A percentile compares a stretch with the other conserved stretches of the same genome.
phyloP scores from a whole-genome alignment of 1,140 invertebrate species.

The Scaptomyza montana region DNA sequence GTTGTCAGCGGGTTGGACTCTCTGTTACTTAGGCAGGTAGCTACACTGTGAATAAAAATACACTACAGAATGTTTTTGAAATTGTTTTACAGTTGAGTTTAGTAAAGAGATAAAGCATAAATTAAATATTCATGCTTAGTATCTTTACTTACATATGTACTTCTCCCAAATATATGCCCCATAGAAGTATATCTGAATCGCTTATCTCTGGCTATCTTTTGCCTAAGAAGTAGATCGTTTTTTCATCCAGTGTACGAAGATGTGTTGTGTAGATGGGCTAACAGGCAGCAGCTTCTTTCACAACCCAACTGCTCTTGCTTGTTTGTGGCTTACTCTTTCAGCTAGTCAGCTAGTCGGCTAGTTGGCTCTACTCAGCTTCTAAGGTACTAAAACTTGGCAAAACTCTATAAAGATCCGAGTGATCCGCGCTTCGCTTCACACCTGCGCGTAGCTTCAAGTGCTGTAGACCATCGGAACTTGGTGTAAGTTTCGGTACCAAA shows the following conservation, averaged over 20 bases:
- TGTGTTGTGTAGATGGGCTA: slow-evolving; percentile 1
- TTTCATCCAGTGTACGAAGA: not conserved
- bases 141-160: too few species aligned
- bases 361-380: slow-evolving; percentile 17
- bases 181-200: too few species aligned
- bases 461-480: slow-evolving; percentile 42
- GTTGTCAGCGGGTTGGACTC: not conserved
- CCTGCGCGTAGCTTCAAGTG: slow-evolving; percentile 62
- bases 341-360: not conserved
- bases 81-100: too few species aligned
- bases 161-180: too few species aligned
- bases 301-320: slow-evolving; percentile 28
- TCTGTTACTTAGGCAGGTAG: not conserved
- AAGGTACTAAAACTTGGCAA: slow-evolving; percentile 18
- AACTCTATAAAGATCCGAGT: slow-evolving; percentile 75
- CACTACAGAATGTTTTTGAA: too few species aligned
- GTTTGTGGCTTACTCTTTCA: slow-evolving; percentile 15
- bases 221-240: not conserved
- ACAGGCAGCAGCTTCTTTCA: slow-evolving; percentile 32
- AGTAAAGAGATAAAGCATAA: too few species aligned
- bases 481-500: not conserved
- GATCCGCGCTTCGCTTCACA: slow-evolving; percentile 78
- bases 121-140: too few species aligned
- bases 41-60: not conserved
- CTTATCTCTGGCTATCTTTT: too few species aligned